Conservation (phyloP, 2,113 vertebrate species). For the Tyto alba region DNA sequence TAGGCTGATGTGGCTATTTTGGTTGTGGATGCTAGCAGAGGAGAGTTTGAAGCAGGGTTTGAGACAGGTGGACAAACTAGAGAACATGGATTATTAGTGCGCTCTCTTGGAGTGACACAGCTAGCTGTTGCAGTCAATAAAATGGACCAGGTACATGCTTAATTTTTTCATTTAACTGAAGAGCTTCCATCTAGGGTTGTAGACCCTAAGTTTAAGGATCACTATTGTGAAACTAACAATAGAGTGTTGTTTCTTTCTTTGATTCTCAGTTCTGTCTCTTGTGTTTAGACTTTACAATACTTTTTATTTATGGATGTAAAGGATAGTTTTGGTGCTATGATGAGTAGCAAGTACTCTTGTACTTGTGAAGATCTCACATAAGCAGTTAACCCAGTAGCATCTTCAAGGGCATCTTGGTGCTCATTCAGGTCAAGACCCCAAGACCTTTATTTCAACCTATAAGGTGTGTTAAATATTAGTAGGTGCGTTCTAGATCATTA, state of each 20-base stretch:
- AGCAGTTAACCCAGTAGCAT: background rate
- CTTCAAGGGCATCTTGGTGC: background rate
- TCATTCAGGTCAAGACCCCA: background rate
- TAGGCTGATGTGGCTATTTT: constrained; percentile 95
- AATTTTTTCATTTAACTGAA: background rate
- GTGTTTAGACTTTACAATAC: background rate
- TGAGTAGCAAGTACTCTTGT: background rate
- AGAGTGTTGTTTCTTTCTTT: background rate
- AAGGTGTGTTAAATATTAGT: background rate
- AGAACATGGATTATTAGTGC: constrained; percentile 93
- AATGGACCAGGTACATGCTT: constrained; percentile 90
- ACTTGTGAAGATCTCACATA: background rate
- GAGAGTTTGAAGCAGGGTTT: constrained; percentile 97
- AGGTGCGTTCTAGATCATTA: background rate
- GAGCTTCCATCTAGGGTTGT: background rate
- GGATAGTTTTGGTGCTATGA: background rate
- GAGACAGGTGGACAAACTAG: constrained; percentile 95
- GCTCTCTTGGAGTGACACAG: constrained; percentile 97
- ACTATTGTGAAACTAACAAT: background rate
- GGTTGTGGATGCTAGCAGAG: constrained; percentile 94
- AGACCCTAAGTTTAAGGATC: background rate
- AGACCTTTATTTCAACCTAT: background rate
- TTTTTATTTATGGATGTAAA: background rate
- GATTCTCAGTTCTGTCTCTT: background rate
- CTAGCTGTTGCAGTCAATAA: constrained; percentile 96